These are phyloP conservation scores for Catalaphyllia jardinei DNA, from an alignment of 64 coral and sea anemone species.

Conservation along the genomic window DNA sequence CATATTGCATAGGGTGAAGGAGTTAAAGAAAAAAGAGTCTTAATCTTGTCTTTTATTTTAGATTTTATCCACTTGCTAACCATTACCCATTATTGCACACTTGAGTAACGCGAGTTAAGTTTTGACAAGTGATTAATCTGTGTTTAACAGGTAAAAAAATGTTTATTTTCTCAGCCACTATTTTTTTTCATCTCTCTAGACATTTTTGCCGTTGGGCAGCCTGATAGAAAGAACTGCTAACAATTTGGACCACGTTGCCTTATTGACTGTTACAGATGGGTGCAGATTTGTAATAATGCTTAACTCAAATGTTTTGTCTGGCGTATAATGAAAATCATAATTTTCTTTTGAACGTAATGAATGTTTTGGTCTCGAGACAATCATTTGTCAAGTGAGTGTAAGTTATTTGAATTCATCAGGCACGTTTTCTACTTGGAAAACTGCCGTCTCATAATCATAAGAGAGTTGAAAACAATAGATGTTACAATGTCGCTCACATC, in stretches of 20 bases:
- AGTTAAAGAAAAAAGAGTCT: no score
- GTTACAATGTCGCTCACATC: no score
- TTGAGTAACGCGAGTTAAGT: neutral
- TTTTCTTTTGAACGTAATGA: neutral
- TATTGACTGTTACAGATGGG: neutral
- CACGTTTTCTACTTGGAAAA: no score
- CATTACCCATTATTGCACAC: neutral
- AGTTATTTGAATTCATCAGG: no score
- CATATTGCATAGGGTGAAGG: no score
- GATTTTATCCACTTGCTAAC: neutral
- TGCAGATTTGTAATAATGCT: neutral
- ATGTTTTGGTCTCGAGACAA: no score
- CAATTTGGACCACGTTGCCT: neutral
- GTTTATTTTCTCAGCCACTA: neutral
- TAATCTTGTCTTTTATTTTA: neutral
- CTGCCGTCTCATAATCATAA: no score
- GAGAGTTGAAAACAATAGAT: no score
- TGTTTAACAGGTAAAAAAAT: neutral
- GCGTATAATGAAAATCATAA: neutral
- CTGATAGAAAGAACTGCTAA: neutral
- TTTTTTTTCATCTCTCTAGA: neutral
- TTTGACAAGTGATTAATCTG: neutral
- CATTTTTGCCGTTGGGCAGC: neutral
- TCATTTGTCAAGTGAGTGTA: no score
- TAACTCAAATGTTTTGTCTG: neutral